Evolutionary conservation across 2,888 invertebrate species (phyloP), one percentile per base, ranked within the genome.

Genomic region (Brachynemurus nebulosus): DNA sequence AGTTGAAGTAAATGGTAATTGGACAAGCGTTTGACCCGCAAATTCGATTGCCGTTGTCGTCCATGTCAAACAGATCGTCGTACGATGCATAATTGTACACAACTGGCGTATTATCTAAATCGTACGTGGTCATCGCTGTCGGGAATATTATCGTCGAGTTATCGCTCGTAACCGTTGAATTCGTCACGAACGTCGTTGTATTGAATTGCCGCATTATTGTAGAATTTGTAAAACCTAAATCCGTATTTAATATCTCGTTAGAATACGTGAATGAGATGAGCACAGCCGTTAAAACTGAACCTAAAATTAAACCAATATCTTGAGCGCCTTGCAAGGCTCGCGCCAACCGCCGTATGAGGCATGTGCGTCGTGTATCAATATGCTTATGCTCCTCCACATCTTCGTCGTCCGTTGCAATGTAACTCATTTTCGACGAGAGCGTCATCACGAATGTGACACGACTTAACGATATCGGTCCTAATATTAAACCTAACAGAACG

Each of bases 11-110:
- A 37, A 42, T 48, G 19, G 37, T 44, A 18, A 62, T 57, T 0
- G 75, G 74, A 47, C 76, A 76, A 47, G 74, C 69, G 42, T 67
- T 67, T 3, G 72, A 67, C 1, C 76, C 76, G 50, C 76, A 76
- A n/a, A 74, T 62, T 35, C 74, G 57, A 34, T 70, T 69, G 1
- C 71, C 71, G 40, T 63, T 62, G 51, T 71, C 72, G 46, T 70
- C 68, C 21, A 66, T 62, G 51, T 68, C 68, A 55, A 72, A 74
- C 48, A 71, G 66, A 38, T 67, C 68, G 51, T 70, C 68, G 43
- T 68, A 55, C 39, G 57, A 58, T 9, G 56, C 52, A 45, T 48
- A 55, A 50, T 59, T 60, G 39, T 44, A 37, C 25, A 44, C 20
- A 38, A 41, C 44, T 18, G 47, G 45, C 17, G 43, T 43, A 11